These are phyloP conservation scores for Nothobranchius furzeri DNA, from an alignment of 2,113 vertebrate genomes.

Conservation along the genomic window DNA sequence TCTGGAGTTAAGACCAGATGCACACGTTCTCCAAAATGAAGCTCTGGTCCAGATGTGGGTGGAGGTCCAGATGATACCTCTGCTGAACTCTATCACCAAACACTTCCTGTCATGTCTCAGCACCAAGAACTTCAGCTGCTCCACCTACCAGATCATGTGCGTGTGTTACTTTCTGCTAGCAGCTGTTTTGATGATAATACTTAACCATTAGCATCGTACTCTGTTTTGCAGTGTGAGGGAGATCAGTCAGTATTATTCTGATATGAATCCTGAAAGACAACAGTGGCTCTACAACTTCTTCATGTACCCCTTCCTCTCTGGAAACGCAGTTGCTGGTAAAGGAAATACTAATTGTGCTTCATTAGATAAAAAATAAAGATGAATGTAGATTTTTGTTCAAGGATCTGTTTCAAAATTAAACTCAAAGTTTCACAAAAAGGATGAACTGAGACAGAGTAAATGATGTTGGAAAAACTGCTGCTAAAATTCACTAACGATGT, in stretches of 20 bases:
- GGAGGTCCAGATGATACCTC: constrained; percentile 71
- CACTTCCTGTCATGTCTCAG: constrained; percentile 77
- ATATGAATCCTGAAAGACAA: constrained; percentile 68
- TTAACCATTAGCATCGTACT: background rate
- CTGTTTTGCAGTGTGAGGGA: constrained; percentile 58
- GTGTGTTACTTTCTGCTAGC: background rate
- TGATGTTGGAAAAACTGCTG: too few species aligned
- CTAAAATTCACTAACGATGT: too few species aligned
- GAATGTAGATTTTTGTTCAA: too few species aligned
- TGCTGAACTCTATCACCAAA: constrained; percentile 70
- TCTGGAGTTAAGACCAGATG: constrained; percentile 20
- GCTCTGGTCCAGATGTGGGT: constrained; percentile 75
- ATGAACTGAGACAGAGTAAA: too few species aligned
- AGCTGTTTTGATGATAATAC: background rate
- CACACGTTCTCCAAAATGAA: constrained; percentile 61
- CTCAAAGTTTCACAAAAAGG: too few species aligned
- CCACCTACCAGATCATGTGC: constrained; percentile 77
- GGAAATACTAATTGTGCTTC: too few species aligned
- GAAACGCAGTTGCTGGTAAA: constrained; percentile 64
- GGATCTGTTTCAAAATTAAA: too few species aligned
- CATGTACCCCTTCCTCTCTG: constrained; percentile 79
- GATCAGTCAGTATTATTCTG: constrained; percentile 68
- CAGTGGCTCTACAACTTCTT: constrained; percentile 77
- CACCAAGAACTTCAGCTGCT: constrained; percentile 79
- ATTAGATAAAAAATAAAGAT: too few species aligned